These are phyloP conservation scores for Xyrauchen texanus DNA, from an alignment of 2,113 vertebrate species.

Conservation along the genomic window DNA sequence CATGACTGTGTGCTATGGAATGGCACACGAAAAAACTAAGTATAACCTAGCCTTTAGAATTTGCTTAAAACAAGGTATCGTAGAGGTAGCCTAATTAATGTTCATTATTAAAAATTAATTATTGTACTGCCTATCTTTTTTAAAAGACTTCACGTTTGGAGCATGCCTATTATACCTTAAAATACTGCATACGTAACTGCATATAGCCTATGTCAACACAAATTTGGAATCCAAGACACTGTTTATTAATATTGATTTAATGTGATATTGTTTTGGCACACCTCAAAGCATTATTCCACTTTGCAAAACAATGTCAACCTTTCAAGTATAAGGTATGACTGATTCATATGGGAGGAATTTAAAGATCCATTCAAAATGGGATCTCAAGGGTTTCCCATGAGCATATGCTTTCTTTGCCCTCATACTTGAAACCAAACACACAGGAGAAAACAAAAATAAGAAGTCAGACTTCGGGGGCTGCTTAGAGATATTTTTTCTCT, in stretches of 20 bases:
- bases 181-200: too few species aligned
- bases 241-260: neutral
- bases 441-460: slow-evolving; percentile 54
- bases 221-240: neutral
- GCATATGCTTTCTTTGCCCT: slow-evolving; percentile 51
- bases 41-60: too few species aligned
- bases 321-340: slow-evolving; percentile 12
- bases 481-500: slow-evolving; percentile 69
- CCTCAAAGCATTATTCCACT: neutral
- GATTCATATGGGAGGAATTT: slow-evolving; percentile 37
- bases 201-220: neutral
- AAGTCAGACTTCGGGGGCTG: slow-evolving; percentile 57
- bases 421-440: slow-evolving; percentile 44
- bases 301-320: neutral
- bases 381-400: slow-evolving; percentile 20
- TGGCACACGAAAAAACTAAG: too few species aligned
- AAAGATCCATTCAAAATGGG: slow-evolving; percentile 15
- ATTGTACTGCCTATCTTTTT: too few species aligned
- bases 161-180: too few species aligned
- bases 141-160: too few species aligned
- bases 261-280: neutral
- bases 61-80: too few species aligned
- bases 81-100: too few species aligned
- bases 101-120: too few species aligned
- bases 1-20: too few species aligned